Evolutionary conservation across 2,113 vertebrate genomes (phyloP).

Genomic region (Passer montanus): DNA sequence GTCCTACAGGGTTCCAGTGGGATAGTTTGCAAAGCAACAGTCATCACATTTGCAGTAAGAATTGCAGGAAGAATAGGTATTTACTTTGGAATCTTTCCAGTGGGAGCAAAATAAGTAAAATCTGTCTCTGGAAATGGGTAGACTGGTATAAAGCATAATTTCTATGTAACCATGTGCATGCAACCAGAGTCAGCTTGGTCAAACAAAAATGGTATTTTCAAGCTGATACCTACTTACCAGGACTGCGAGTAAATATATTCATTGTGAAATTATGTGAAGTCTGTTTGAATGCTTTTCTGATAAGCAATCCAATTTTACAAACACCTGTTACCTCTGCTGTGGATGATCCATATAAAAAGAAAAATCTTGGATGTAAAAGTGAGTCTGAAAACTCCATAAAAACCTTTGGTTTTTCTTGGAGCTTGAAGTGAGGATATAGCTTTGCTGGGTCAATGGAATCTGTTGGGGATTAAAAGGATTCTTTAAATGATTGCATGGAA

Average conservation of each 20-base stretch:
- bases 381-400: not conserved
- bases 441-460: not conserved
- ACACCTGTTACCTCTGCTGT: not conserved
- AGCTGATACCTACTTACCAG: not conserved
- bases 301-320: not conserved
- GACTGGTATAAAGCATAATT: not conserved
- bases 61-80: not conserved
- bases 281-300: not conserved
- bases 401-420: not conserved
- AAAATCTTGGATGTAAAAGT: not conserved
- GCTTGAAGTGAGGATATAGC: not conserved
- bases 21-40: not conserved
- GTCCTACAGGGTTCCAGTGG: not conserved
- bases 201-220: not conserved
- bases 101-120: not conserved
- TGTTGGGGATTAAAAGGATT: not conserved
- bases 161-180: not conserved
- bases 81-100: constrained; percentile 22
- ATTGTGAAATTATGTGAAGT: not conserved
- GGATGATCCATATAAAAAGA: not conserved
- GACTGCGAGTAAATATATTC: not conserved
- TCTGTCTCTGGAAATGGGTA: not conserved
- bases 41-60: not conserved
- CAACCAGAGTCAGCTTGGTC: not conserved
- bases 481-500: not conserved